These are phyloP conservation scores for Tachysurus fulvidraco DNA, from an alignment of 2,113 vertebrate genomes.

Conservation along the genomic window DNA sequence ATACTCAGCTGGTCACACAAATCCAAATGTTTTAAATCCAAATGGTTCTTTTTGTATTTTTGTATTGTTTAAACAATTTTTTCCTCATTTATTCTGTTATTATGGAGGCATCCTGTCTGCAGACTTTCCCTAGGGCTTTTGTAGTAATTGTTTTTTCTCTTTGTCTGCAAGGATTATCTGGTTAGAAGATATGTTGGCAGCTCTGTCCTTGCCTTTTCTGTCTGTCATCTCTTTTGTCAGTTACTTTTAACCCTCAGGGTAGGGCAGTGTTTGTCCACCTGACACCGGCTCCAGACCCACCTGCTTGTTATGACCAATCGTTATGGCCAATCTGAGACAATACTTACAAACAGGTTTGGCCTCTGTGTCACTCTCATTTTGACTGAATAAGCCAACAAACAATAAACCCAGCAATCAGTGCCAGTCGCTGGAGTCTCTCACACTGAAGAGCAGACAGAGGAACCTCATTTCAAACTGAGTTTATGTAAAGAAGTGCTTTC, in stretches of 20 bases:
- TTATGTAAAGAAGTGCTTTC: slow-evolving; percentile 35
- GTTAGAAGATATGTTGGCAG: neutral
- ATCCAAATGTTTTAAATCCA: neutral
- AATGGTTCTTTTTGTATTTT: neutral
- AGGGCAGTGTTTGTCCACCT: slow-evolving; percentile 42
- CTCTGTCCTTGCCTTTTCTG: slow-evolving; percentile 4
- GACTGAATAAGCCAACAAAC: slow-evolving; percentile 17
- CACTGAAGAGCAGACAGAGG: slow-evolving; percentile 15
- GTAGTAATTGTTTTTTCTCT: neutral
- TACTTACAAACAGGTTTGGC: slow-evolving; percentile 48
- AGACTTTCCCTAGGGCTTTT: neutral
- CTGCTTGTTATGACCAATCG: neutral
- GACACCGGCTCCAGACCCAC: slow-evolving; percentile 21
- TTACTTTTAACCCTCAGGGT: slow-evolving; percentile 10
- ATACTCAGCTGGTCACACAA: neutral
- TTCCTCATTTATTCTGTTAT: neutral
- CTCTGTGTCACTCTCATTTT: slow-evolving; percentile 31
- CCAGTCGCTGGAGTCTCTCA: neutral
- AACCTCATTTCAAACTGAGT: neutral
- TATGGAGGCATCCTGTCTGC: neutral
- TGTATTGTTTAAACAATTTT: neutral
- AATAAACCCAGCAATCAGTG: slow-evolving; percentile 30
- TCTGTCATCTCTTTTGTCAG: neutral
- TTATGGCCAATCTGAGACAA: slow-evolving; percentile 5
- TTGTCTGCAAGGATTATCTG: neutral